Evolutionary conservation across 2,888 invertebrate genomes (phyloP).

Genomic region (Serripes groenlandicus): DNA sequence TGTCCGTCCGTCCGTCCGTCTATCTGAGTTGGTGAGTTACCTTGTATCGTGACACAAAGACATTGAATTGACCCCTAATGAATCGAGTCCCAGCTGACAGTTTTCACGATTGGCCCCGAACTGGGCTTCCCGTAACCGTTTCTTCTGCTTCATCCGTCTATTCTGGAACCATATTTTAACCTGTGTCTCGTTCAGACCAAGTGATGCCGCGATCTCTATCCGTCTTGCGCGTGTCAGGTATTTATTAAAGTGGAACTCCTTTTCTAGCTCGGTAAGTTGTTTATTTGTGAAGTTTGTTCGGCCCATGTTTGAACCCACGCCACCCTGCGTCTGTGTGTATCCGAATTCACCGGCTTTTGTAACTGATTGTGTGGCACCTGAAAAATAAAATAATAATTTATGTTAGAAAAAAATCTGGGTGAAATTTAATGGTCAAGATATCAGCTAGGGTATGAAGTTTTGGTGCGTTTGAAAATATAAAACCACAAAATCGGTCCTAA

Average conservation of each 20-base stretch:
- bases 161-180: slow-evolving; percentile 87
- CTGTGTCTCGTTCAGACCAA: slow-evolving; percentile 98
- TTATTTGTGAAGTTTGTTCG: slow-evolving; percentile 99
- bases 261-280: slow-evolving; percentile 99
- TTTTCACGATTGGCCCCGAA: slow-evolving; percentile 74
- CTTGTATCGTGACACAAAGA: slow-evolving; percentile 76
- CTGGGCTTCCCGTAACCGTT: slow-evolving; percentile 84
- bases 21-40: slow-evolving; percentile 41
- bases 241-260: slow-evolving; percentile 99
- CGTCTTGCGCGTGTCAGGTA: slow-evolving; percentile 98
- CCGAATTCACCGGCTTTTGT: slow-evolving; percentile 72
- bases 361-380: slow-evolving; percentile 58
- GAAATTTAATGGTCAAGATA: too few relatives aligned
- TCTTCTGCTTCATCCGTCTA: slow-evolving; percentile 86
- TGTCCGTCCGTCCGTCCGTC: background rate
- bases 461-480: too few relatives aligned
- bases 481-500: too few relatives aligned
- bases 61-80: slow-evolving; percentile 76
- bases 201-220: slow-evolving; percentile 98
- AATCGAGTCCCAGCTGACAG: slow-evolving; percentile 75
- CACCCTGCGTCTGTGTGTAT: slow-evolving; percentile 66
- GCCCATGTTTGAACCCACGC: slow-evolving; percentile 88
- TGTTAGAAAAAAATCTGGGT: background rate
- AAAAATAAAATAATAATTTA: slow-evolving; percentile 18
- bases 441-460: too few relatives aligned